Evolutionary conservation across 2,113 vertebrate genomes (phyloP), one percentile per base, ranked within the genome.

Genomic region (Sander vitreus): DNA sequence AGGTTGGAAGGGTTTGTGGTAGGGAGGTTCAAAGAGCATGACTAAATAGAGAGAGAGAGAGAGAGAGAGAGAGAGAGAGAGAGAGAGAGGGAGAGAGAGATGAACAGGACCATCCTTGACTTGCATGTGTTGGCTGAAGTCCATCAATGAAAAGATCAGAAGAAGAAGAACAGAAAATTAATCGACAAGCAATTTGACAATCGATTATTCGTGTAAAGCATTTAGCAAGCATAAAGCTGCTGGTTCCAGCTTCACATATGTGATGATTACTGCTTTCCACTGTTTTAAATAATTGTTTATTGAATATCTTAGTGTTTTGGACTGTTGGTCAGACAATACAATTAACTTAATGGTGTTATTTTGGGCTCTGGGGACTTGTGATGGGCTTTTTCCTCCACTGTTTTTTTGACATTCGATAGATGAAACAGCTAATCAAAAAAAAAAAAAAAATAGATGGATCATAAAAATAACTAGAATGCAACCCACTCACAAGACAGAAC

Each of bases 11-110:
- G 18, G 75, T 76, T 71, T 59, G 93, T 94, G 88, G 23, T n/a
- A 3, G 23, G n/a, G 50, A 63, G n/a, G 87, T 95, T 96, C 94
- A 96, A 96, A 96, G 93, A 94, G 95, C 93, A 96, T 96, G 92
- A 94, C 93, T 96, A 96, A 97, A 95, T 88, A 96, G 90, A 93
- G 81, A 91, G 95, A 95, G 62, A 43, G 51, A 27, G 73, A 60
- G 57, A 36, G 47, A 27, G 66, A 96, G 90, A 93, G 81, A 91
- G 95, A 95, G 58, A 39, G 62, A 96, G 89, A 93, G 80, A 91
- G 95, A 95, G 53, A 39, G 51, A 25, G 65, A 59, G 57, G 25
- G 55, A 27, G 66, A 96, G 91, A 93, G 81, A 91, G 95, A 95
- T 6, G 30, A 73, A 60, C 14, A 25, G 48, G 25, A 51, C 9